Evolutionary conservation across 2,113 vertebrate genomes (phyloP).

Genomic region (Zapornia atra): DNA sequence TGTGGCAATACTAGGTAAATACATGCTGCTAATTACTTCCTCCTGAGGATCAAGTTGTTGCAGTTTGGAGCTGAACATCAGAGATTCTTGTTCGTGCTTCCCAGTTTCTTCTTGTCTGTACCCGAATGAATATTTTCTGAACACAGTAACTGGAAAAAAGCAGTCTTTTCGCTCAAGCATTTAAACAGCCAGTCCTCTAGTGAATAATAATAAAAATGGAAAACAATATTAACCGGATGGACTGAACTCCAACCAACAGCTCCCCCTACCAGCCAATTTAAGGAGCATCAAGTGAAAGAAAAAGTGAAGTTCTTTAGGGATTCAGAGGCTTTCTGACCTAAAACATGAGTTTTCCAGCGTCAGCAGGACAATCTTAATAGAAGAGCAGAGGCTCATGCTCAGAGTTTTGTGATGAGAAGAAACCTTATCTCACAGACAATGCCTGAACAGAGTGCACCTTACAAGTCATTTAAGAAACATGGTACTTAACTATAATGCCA

Average conservation of each 20-base stretch:
- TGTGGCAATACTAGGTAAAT: neutral
- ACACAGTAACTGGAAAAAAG: conserved; percentile 46
- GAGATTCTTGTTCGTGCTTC: neutral
- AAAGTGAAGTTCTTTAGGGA: neutral
- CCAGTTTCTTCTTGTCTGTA: conserved; percentile 36
- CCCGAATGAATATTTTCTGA: conserved; percentile 33
- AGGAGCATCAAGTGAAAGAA: neutral
- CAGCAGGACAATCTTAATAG: neutral
- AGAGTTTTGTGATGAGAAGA: neutral
- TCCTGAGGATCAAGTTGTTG: neutral
- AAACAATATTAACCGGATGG: neutral
- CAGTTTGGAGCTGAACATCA: neutral
- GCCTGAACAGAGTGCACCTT: neutral
- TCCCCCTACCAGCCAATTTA: conserved; percentile 44
- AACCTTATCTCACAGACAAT: neutral
- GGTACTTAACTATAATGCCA: neutral
- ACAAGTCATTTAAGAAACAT: neutral
- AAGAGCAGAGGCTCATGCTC: neutral
- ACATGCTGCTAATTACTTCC: neutral
- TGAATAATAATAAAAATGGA: conserved; percentile 42
- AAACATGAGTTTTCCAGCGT: neutral
- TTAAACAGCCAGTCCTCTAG: conserved; percentile 43
- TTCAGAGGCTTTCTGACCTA: neutral
- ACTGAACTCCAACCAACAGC: conserved; percentile 53
- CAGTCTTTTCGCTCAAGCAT: neutral